Evolutionary conservation across 2,888 invertebrate genomes (phyloP).

Genomic region (Drosophila glabriapex): DNA sequence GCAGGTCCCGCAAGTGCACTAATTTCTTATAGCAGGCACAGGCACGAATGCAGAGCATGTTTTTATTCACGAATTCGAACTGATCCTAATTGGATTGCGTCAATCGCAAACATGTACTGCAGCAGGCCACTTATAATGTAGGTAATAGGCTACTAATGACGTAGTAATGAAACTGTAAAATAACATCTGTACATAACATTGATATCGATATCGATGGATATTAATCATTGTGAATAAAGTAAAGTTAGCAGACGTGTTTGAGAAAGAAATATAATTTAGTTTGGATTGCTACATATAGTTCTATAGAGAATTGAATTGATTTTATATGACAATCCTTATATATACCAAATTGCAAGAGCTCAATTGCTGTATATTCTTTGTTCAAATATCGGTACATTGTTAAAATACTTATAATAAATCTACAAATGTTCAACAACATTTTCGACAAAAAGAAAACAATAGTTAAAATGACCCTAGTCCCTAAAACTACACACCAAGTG

Average conservation of each 20-base stretch:
- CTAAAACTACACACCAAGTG: conserved; percentile 41
- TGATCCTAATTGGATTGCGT: not conserved
- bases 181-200: not conserved
- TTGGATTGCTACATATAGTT: not conserved
- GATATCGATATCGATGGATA: not conserved
- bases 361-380: not conserved
- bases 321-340: not conserved
- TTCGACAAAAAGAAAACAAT: conserved; percentile 38
- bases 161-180: not conserved
- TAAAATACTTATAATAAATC: conserved; percentile 1
- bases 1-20: not conserved
- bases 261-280: not conserved
- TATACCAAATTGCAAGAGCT: not conserved
- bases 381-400: conserved; percentile 11
- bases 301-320: not conserved
- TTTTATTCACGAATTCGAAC: not conserved
- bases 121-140: too few species aligned
- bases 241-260: not conserved
- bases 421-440: conserved; percentile 42
- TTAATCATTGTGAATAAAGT: too few species aligned
- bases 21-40: not conserved
- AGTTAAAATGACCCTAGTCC: conserved; percentile 54
- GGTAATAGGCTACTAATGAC: too few species aligned
- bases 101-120: not conserved
- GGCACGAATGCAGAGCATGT: not conserved